A percentile compares a stretch with the other conserved stretches of the same genome.
Conservation (phyloP, 2,113 vertebrate genomes). For the Pachyramphus minor region DNA sequence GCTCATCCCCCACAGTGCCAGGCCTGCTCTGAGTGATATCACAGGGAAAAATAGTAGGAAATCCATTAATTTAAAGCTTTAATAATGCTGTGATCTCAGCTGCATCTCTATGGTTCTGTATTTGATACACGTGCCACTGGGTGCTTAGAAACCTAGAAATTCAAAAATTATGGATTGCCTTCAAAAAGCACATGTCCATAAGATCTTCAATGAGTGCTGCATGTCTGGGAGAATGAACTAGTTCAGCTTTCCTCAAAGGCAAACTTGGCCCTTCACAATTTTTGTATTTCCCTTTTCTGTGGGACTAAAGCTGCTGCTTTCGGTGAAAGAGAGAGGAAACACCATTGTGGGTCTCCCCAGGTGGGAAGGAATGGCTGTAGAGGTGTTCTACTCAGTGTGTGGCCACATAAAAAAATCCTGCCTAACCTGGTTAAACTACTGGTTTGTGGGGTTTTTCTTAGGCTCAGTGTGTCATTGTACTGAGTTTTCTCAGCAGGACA, state of each 20-base stretch:
- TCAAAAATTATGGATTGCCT: neutral
- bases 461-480: neutral
- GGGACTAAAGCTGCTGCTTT: neutral
- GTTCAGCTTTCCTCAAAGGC: neutral
- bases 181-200: neutral
- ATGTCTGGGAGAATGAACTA: neutral
- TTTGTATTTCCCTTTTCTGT: neutral
- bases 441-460: neutral
- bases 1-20: neutral
- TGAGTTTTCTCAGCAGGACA: neutral
- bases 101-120: neutral
- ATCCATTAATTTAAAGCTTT: neutral
- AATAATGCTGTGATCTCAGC: neutral
- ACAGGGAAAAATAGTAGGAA: neutral
- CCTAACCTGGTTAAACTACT: neutral
- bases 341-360: neutral
- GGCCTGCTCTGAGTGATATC: neutral
- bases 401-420: neutral
- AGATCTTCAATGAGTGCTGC: neutral
- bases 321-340: neutral
- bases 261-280: neutral
- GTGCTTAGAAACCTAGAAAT: neutral
- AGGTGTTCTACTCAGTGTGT: neutral
- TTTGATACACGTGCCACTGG: neutral
- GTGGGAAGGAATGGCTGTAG: neutral